Conservation (phyloP, 2,888 invertebrate genomes). For the Leptinotarsa juncta region DNA sequence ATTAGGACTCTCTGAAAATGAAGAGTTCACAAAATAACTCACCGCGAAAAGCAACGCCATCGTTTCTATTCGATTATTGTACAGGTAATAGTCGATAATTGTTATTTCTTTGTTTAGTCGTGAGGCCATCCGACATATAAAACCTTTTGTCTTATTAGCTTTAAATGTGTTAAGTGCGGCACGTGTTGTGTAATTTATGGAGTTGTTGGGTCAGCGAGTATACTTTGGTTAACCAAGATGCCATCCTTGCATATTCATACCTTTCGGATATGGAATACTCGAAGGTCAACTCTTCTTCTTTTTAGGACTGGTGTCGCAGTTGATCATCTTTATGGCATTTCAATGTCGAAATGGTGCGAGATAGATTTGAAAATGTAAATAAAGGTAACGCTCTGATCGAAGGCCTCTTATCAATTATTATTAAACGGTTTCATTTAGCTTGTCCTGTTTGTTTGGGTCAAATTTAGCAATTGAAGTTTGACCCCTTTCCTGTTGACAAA, state of each 20-base stretch:
- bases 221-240: conserved; percentile 16
- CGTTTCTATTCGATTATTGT: neutral
- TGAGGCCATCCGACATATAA: conserved; percentile 25
- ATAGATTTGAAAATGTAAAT: neutral
- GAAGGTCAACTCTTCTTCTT: conserved; percentile 26
- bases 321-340: conserved; percentile 5
- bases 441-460: no score
- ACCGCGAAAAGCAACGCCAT: neutral
- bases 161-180: conserved; percentile 24
- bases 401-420: no score
- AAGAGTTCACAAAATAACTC: neutral
- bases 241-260: conserved; percentile 28
- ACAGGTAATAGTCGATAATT: conserved; percentile 2
- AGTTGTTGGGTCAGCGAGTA: conserved; percentile 24
- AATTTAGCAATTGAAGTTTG: no score
- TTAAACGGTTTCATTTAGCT: no score
- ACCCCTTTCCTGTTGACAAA: no score
- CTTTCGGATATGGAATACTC: conserved; percentile 12
- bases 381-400: neutral
- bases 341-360: conserved; percentile 10
- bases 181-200: conserved; percentile 29
- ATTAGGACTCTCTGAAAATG: neutral
- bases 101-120: conserved; percentile 14
- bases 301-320: conserved; percentile 22
- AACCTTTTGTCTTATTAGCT: conserved; percentile 25